These are phyloP conservation scores for Bostrychus sinensis DNA, from an alignment of 2,113 vertebrate species.

Conservation along the genomic window DNA sequence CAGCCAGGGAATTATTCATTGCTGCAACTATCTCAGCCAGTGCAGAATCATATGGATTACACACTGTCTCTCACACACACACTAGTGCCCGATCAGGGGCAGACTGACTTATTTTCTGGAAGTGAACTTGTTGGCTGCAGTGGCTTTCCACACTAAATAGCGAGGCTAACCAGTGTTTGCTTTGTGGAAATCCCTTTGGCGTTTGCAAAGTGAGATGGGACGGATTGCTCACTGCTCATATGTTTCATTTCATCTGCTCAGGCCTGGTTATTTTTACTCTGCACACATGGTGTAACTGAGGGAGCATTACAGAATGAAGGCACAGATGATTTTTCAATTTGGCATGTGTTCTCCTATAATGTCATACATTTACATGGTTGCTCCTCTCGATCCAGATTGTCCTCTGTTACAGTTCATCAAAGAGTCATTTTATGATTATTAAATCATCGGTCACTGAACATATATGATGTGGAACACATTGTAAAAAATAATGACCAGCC, in stretches of 20 bases:
- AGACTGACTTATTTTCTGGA: constrained; percentile 68
- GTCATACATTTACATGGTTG: neutral
- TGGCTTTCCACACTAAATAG: constrained; percentile 76
- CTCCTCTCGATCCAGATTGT: neutral
- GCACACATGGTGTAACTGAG: constrained; percentile 16
- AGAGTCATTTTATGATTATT: neutral
- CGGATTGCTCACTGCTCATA: constrained; percentile 51
- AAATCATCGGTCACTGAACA: no score
- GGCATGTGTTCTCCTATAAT: constrained; percentile 4
- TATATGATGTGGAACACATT: no score
- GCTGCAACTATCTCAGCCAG: constrained; percentile 74
- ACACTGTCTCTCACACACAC: constrained; percentile 25
- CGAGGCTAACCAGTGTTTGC: constrained; percentile 81
- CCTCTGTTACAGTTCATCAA: neutral
- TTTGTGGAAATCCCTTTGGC: constrained; percentile 80
- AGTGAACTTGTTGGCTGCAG: constrained; percentile 77
- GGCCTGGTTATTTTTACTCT: constrained; percentile 25
- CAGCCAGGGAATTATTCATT: constrained; percentile 80
- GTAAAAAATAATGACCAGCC: no score
- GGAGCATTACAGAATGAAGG: neutral
- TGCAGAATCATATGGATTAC: constrained; percentile 71
- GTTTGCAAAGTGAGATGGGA: constrained; percentile 69
- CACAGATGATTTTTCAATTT: constrained; percentile 18
- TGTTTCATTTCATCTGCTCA: constrained; percentile 22
- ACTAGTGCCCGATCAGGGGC: constrained; percentile 40